Conservation (phyloP, 2,888 invertebrate genomes). For the Sthenelais limicola region DNA sequence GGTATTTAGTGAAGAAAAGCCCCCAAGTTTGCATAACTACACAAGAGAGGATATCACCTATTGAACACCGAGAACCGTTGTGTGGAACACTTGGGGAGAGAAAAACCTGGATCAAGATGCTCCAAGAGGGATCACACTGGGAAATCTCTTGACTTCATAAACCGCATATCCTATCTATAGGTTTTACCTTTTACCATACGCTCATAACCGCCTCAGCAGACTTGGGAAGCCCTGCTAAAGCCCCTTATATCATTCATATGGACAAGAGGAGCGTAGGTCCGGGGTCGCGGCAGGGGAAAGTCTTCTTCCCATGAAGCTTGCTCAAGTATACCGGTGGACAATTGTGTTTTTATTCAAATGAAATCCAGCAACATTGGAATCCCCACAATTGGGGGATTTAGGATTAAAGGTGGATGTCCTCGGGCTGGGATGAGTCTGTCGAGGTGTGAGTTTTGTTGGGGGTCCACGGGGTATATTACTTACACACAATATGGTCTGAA, state of each 20-base stretch:
- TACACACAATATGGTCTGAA: conserved; percentile 34
- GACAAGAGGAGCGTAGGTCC: too few relatives aligned
- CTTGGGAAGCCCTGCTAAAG: not conserved
- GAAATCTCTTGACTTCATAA: conserved; percentile 31
- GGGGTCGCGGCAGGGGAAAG: too few relatives aligned
- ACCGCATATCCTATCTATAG: too few relatives aligned
- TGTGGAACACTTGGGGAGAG: not conserved
- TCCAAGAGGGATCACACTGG: not conserved
- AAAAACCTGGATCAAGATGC: conserved; percentile 2
- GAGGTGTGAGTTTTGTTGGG: conserved; percentile 38
- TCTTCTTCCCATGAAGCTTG: too few relatives aligned
- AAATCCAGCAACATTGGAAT: conserved; percentile 27
- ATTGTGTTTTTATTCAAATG: conserved; percentile 33
- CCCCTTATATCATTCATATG: conserved; percentile 20
- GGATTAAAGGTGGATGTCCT: conserved; percentile 29
- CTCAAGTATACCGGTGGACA: too few relatives aligned
- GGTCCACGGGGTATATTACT: conserved; percentile 28
- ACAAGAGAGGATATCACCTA: conserved; percentile 10
- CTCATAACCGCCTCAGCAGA: not conserved
- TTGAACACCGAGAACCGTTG: conserved; percentile 20
- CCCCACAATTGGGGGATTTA: conserved; percentile 30
- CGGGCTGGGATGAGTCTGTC: conserved; percentile 12
- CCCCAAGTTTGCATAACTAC: conserved; percentile 17
- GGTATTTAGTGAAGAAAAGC: conserved; percentile 9
- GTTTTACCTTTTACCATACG: too few relatives aligned